phyloP scores from a whole-genome alignment of 2,797 vertebrate genomes.

The Anas acuta region DNA sequence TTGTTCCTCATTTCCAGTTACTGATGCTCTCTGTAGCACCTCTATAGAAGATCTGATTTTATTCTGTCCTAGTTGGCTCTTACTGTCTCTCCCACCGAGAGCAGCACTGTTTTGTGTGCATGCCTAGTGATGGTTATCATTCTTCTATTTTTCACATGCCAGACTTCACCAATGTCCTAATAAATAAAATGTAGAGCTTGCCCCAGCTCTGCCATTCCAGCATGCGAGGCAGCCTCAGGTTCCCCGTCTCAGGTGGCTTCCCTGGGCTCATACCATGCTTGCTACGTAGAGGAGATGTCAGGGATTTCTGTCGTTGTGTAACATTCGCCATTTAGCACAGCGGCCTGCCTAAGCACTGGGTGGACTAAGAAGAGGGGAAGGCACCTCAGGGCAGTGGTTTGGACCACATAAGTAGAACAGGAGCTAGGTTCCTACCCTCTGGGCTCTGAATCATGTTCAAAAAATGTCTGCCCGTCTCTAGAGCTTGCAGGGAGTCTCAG shows the following conservation, averaged over 20 bases:
- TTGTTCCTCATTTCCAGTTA: background rate
- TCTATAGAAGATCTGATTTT: background rate
- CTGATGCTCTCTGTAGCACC: background rate
- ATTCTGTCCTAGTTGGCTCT: background rate
- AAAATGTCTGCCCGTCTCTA: slow-evolving; percentile 12
- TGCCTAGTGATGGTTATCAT: background rate
- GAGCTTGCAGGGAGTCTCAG: slow-evolving; percentile 29
- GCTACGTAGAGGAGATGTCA: slow-evolving; percentile 22
- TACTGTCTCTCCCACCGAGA: background rate
- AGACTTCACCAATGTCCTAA: background rate
- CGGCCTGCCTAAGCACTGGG: background rate
- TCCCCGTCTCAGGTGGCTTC: background rate
- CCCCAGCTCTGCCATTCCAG: background rate
- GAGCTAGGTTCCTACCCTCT: slow-evolving; percentile 53
- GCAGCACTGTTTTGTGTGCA: background rate
- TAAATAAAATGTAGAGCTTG: background rate
- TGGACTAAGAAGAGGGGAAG: background rate
- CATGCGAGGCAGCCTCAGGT: background rate
- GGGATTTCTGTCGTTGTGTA: slow-evolving; percentile 39
- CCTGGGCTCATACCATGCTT: background rate
- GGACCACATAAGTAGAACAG: slow-evolving; percentile 67
- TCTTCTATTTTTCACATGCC: background rate
- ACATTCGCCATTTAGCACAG: background rate
- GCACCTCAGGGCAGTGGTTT: slow-evolving; percentile 43
- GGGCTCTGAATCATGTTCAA: slow-evolving; percentile 52